These are phyloP conservation scores for Apis mellifera DNA, from an alignment of 1,140 invertebrate species.

Conservation along the genomic window Amel_HAv3.1 CM009940.2:6036501-6037000, in stretches of 20 bases:
- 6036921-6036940: background rate
- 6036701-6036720: too few species aligned
- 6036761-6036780: background rate
- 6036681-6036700: too few species aligned
- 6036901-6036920: background rate
- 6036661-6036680: background rate
- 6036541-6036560: background rate
- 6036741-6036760: too few species aligned
- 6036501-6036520: background rate
- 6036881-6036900: background rate
- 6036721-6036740: too few species aligned
- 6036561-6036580: constrained; percentile 1
- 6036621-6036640: constrained; percentile 31
- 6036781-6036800: background rate
- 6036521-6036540: background rate
- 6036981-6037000: background rate
- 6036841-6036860: background rate
- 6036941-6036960: background rate
- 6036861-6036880: background rate
- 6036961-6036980: background rate
- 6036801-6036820: constrained; percentile 6
- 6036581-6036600: background rate
- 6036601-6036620: constrained; percentile 20
- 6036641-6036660: background rate
- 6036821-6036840: background rate